Base-by-base conservation (phyloP, 2,113 vertebrate genomes). In the Spermophilus dauricus region DNA sequence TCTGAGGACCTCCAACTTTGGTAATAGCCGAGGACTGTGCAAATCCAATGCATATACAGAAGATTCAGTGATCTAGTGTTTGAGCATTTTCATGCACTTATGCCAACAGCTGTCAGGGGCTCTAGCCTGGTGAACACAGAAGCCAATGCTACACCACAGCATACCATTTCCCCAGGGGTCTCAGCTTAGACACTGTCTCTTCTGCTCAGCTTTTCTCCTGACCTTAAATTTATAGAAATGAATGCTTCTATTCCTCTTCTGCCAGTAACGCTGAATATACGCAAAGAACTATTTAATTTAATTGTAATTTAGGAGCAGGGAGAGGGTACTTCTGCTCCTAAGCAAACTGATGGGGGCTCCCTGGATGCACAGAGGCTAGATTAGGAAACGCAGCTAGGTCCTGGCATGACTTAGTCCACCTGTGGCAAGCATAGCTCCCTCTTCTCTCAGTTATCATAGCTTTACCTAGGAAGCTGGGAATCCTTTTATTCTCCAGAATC, bases 221-320 rank as follows among this genome's bases (percentile, higher is more conserved):
- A 69, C 51, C 37, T 90, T 90, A 56, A 65, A 34, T 77, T 92
- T 91, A 53, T n/a, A 20, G 42, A 84, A 72, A 93, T 65, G 30
- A 82, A 34, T 37, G 53, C 8, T 34, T 89, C 37, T 61, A 7
- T 18, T 11, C 20, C 63, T 77, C n/a, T 78, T 84, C 24, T 56
- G 22, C 65, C 32, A 24, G 77, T 37, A 69, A 8, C 11, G 12
- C 34, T 9, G 26, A 2, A 26, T 48, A 42, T 32, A 82, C 1
- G 5, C 26, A 93, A 88, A 58, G 58, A 81, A 45, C 30, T 67
- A 92, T 67, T 76, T 51, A 86, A 75, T 78, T 48, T 73, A 63
- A 84, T 34, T 11, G 6, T 81, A 34, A 67, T 34, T 85, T 39
- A 45, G 45, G 28, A 80, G n/a, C 10, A 12, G 16, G 53, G 20